phyloP scores from a whole-genome alignment of 2,113 vertebrate genomes.

The Colossoma macropomum region DNA sequence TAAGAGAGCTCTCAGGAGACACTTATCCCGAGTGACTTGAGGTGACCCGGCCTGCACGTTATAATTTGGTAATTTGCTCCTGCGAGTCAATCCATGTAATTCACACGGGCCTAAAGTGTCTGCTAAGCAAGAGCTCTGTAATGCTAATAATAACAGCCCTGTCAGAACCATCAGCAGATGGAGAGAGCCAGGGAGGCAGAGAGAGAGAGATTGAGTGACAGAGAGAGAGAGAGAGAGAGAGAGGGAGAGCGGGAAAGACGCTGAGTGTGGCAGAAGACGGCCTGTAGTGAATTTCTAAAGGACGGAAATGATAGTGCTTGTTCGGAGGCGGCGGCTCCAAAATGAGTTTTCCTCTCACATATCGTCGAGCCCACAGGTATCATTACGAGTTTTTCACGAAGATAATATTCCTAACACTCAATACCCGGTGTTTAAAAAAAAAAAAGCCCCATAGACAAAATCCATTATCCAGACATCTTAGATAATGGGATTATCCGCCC shows the following conservation, averaged over 20 bases:
- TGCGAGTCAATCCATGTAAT: conserved; percentile 17
- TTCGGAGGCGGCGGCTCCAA: conserved; percentile 43
- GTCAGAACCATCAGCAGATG: conserved; percentile 48
- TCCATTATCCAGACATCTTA: conserved; percentile 64
- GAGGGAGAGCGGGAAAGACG: conserved; percentile 43
- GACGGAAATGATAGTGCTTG: conserved; percentile 45
- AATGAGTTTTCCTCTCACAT: conserved; percentile 47
- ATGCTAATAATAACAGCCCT: conserved; percentile 43
- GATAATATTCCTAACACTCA: conserved; percentile 60
- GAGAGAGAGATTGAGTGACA: background rate
- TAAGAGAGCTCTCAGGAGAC: background rate
- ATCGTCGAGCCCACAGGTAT: conserved; percentile 47
- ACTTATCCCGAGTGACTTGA: background rate
- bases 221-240: background rate
- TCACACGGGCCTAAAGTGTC: conserved; percentile 38
- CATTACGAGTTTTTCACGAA: conserved; percentile 53
- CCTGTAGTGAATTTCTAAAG: conserved; percentile 36
- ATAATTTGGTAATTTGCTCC: conserved; percentile 45
- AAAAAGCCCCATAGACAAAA: conserved; percentile 56
- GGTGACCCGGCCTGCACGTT: conserved; percentile 22
- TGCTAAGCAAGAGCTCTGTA: conserved; percentile 29
- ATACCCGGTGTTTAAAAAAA: conserved; percentile 47
- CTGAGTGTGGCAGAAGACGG: conserved; percentile 49
- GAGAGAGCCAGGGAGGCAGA: conserved; percentile 29
- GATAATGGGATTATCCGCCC: conserved; percentile 57